A percentile compares a stretch with the other conserved stretches of the same genome.
Evolutionary conservation across 2,797 vertebrate genomes (phyloP).

Genomic region (Oreortyx pictus): DNA sequence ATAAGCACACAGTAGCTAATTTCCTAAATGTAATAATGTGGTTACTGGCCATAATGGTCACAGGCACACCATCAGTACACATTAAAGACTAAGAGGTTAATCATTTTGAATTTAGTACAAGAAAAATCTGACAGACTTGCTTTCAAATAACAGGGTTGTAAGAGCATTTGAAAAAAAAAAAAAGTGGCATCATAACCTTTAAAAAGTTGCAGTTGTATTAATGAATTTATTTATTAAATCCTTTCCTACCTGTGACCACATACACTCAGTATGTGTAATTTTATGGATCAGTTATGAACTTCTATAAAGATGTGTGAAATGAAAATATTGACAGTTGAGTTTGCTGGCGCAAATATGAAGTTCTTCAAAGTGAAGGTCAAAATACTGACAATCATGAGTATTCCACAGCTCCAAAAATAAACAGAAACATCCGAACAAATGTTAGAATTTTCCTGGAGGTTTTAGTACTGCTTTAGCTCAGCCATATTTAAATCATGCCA

Average conservation of each 20-base stretch:
- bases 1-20: conserved; percentile 30
- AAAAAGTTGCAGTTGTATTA: conserved; percentile 44
- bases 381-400: conserved; percentile 36
- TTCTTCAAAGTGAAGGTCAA: conserved; percentile 51
- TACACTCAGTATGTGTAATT: conserved; percentile 49
- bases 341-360: conserved; percentile 47
- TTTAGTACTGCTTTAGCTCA: neutral
- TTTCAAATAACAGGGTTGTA: conserved; percentile 7
- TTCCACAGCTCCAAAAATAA: conserved; percentile 47
- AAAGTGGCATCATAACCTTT: neutral
- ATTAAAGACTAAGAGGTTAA: conserved; percentile 39
- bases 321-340: conserved; percentile 65
- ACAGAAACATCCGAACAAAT: neutral
- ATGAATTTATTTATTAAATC: conserved; percentile 54
- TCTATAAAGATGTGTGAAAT: conserved; percentile 63
- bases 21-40: conserved; percentile 41
- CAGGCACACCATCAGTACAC: conserved; percentile 19
- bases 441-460: conserved; percentile 26
- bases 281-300: conserved; percentile 60
- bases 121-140: neutral
- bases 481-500: neutral
- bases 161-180: neutral
- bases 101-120: neutral
- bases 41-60: conserved; percentile 37
- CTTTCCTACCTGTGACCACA: conserved; percentile 47